These are phyloP conservation scores for Lathronympha strigana DNA, from an alignment of 2,888 invertebrate genomes.

Conservation along the genomic window DNA sequence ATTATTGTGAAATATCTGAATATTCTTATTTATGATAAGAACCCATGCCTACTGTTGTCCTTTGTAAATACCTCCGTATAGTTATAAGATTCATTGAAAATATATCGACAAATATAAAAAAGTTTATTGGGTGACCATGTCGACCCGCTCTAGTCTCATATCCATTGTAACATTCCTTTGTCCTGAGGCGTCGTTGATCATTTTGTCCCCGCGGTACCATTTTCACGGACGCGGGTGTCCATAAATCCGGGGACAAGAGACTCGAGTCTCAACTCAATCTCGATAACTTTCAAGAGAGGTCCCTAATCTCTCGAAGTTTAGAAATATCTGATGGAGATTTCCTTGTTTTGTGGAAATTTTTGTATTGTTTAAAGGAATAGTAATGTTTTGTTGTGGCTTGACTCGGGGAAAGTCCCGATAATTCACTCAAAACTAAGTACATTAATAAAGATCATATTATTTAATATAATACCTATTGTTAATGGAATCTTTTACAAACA, in stretches of 20 bases:
- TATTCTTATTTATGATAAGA: too few relatives aligned
- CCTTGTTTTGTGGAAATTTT: conserved; percentile 4
- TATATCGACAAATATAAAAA: not conserved
- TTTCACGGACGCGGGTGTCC: conserved; percentile 51
- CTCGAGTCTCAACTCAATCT: conserved; percentile 44
- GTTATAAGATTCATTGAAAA: not conserved
- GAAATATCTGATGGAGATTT: conserved; percentile 17
- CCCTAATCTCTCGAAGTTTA: conserved; percentile 38
- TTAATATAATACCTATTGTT: too few relatives aligned
- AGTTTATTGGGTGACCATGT: conserved; percentile 16
- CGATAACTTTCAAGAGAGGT: conserved; percentile 39
- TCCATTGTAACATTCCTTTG: conserved; percentile 55
- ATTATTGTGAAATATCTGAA: too few relatives aligned
- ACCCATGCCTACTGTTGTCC: too few relatives aligned
- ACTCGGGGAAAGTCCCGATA: too few relatives aligned
- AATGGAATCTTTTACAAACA: too few relatives aligned
- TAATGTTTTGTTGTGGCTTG: too few relatives aligned
- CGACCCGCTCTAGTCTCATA: conserved; percentile 29
- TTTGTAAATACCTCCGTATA: not conserved
- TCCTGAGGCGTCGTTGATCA: conserved; percentile 56
- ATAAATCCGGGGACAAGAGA: conserved; percentile 51
- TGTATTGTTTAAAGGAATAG: too few relatives aligned
- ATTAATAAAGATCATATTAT: too few relatives aligned
- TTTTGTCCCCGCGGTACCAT: conserved; percentile 53
- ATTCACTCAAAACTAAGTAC: too few relatives aligned